phyloP scores from a whole-genome alignment of 2,888 invertebrate genomes.

The Diarsia mendica region DNA sequence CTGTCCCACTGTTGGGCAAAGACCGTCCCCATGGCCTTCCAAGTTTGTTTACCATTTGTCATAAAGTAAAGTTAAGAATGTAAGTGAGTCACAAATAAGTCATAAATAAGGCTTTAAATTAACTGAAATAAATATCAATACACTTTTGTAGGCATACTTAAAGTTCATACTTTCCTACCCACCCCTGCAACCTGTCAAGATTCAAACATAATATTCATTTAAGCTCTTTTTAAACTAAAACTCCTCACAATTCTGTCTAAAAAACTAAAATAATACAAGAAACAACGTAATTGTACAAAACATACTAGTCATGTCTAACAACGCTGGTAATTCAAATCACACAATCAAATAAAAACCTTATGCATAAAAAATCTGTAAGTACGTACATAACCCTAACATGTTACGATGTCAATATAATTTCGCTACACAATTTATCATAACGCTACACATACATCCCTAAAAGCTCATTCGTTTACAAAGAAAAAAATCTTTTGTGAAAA shows the following conservation, averaged over 20 bases:
- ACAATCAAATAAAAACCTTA: background rate
- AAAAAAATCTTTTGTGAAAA: conserved; percentile 18
- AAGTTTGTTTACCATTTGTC: too few species aligned
- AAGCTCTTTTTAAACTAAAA: background rate
- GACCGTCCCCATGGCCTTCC: too few species aligned
- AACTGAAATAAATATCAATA: background rate
- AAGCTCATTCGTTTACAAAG: conserved; percentile 37
- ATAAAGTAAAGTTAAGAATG: too few species aligned
- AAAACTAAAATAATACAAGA: background rate
- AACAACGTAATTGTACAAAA: background rate
- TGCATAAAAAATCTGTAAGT: background rate
- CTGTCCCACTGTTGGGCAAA: too few species aligned
- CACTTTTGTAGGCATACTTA: too few species aligned
- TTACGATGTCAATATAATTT: conserved; percentile 6
- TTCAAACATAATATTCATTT: background rate
- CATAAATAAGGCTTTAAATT: background rate
- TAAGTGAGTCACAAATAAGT: too few species aligned
- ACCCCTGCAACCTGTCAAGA: background rate
- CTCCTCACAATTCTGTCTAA: background rate
- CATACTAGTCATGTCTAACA: background rate
- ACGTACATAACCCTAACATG: background rate
- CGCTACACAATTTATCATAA: conserved; percentile 19
- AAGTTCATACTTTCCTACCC: background rate
- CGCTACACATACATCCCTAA: conserved; percentile 22
- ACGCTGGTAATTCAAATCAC: conserved; percentile 1